These are phyloP conservation scores for Indicator maculatus DNA, from an alignment of 2,113 vertebrate species.

Conservation along the genomic window DNA sequence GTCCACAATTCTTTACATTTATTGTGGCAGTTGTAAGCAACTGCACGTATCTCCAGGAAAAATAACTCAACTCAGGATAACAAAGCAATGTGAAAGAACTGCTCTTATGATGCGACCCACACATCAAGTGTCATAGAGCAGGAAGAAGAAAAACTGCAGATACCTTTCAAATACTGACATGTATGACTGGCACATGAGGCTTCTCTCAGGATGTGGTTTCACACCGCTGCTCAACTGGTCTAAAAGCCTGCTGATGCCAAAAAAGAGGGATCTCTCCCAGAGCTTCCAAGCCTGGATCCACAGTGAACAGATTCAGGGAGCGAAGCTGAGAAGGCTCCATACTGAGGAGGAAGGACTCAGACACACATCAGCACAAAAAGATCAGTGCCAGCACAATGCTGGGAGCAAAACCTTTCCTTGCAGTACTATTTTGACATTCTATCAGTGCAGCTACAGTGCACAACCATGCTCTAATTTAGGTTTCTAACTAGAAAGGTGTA, in stretches of 20 bases:
- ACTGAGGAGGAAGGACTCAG: not conserved
- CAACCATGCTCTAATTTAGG: constrained; percentile 14
- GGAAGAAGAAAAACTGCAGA: not conserved
- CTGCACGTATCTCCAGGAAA: not conserved
- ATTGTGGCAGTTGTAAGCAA: not conserved
- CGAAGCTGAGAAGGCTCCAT: not conserved
- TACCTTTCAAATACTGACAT: not conserved
- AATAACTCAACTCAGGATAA: not conserved
- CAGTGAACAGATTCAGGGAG: not conserved
- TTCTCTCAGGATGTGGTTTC: not conserved
- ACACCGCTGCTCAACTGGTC: not conserved
- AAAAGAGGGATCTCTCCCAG: not conserved
- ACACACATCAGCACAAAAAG: not conserved
- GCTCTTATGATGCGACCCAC: not conserved
- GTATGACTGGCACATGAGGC: fast-evolving
- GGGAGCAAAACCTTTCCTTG: not conserved
- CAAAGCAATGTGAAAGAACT: not conserved
- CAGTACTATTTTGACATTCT: not conserved
- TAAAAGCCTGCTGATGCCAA: not conserved
- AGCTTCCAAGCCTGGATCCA: not conserved
- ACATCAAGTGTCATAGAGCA: not conserved
- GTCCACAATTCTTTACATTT: not conserved
- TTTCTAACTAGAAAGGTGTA: not conserved
- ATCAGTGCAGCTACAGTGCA: not conserved
- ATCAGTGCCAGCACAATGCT: not conserved